phyloP scores from a whole-genome alignment of 1,140 invertebrate species.

The Rhopalosiphum maidis region DNA sequence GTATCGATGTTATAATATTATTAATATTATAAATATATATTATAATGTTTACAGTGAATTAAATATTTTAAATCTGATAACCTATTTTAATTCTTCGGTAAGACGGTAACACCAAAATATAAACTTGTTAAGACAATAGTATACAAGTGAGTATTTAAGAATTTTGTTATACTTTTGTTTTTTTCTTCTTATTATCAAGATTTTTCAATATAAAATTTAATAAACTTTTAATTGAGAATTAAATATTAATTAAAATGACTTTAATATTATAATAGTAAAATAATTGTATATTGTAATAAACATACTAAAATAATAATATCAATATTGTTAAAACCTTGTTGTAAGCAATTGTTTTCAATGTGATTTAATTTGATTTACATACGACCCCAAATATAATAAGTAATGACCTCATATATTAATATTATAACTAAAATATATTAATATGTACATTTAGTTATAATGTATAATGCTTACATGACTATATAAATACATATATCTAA shows the following conservation, averaged over 20 bases:
- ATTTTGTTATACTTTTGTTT: neutral
- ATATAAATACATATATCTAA: neutral
- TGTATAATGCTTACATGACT: no score
- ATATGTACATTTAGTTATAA: neutral
- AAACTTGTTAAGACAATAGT: neutral
- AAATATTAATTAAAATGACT: neutral
- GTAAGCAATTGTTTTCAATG: neutral
- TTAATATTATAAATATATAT: no score
- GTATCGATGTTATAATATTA: neutral
- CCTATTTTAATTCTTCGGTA: neutral
- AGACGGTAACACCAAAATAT: neutral
- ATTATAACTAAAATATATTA: neutral
- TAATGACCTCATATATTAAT: neutral
- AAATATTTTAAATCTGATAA: neutral
- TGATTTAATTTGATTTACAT: neutral
- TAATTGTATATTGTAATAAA: neutral
- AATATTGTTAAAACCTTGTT: neutral
- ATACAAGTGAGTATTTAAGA: neutral
- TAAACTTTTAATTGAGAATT: neutral
- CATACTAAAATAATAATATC: neutral
- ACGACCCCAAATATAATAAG: neutral
- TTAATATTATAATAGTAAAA: neutral
- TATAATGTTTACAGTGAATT: neutral
- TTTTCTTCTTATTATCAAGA: neutral
- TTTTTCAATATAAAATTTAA: neutral